Evolutionary conservation across 2,113 vertebrate species (phyloP).

Genomic region (Peromyscus maniculatus): DNA sequence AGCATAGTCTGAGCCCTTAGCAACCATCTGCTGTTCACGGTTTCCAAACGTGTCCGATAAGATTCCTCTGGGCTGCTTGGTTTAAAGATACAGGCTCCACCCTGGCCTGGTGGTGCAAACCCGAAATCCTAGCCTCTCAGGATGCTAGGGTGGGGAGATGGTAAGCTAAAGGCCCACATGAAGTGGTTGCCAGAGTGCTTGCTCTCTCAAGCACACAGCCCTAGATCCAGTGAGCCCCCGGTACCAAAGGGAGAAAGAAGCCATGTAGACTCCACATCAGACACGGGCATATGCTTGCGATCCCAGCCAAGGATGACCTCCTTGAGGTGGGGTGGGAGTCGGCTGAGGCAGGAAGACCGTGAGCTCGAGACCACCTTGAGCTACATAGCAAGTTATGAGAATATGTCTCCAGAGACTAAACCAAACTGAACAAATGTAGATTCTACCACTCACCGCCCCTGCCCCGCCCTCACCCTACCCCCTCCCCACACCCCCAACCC

Average conservation of each 20-base stretch:
- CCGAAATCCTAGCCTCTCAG: not conserved
- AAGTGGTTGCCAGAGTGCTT: too few relatives aligned
- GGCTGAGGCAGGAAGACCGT: not conserved
- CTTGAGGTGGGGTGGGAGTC: not conserved
- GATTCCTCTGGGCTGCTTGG: not conserved
- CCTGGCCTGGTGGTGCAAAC: too few relatives aligned
- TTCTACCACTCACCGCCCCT: too few relatives aligned
- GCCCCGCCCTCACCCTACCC: not conserved
- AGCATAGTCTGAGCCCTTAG: not conserved
- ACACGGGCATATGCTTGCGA: too few relatives aligned
- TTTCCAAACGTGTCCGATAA: slow-evolving; percentile 5
- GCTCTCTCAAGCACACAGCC: not conserved
- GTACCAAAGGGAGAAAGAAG: not conserved
- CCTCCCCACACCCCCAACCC: not conserved
- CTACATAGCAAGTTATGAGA: not conserved
- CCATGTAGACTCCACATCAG: not conserved
- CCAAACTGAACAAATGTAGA: not conserved
- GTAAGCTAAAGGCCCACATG: not conserved
- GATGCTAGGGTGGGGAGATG: not conserved
- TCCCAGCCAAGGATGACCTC: not conserved
- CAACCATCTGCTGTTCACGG: not conserved
- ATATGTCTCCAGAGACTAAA: not conserved
- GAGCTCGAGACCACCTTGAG: not conserved
- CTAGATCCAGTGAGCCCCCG: not conserved
- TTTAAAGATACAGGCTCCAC: slow-evolving; percentile 42